Base-by-base conservation (phyloP, 2,113 vertebrate genomes). In the Chlorocebus sabaeus region DNA sequence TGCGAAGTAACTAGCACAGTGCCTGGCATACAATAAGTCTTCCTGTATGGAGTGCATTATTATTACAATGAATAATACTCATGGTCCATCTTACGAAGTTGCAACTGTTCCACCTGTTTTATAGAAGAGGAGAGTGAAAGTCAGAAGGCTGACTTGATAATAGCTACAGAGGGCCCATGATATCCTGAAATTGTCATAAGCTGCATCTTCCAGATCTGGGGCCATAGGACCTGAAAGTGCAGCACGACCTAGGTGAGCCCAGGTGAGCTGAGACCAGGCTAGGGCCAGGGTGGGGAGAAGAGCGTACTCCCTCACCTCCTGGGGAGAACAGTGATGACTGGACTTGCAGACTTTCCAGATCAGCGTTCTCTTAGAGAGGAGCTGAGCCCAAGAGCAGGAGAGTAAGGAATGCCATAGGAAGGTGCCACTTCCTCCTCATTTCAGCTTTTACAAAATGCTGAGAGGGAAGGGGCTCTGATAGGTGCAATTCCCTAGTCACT, bases 321-420 rank as follows among this genome's bases (percentile, higher is more conserved):
- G 32, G 16, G 32, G 25, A 70, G 11, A 6, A 35, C 6, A 2
- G 30, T 48, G 59, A 52, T 1, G 0, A 8, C 0, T 67, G 67
- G 68, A 57, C 25, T n/a, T 80, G 3, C 14, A 43, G 75, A 30
- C 68, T 45, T 50, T 86, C 83, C 79, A 79, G n/a, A 52, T 18
- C 25, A 22, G 4, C 10, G 0, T n/a, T 52, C 64, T 76, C 14
- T 76, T 43, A 18, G 57, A 35, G n/a, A 55, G 73, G 40, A 75
- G 32, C 70, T 35, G 35, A 68, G 18, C 18, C 75, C 3, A 43
- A 20, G 83, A 45, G 35, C 25, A 64, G 55, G 61, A 38, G 61
- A 50, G 25, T 1, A 22, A 30, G 43, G 40, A 32, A n/a, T 2
- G 8, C 20, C 81, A 2, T 50, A 16, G 35, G 55, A 20, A 52